These are phyloP conservation scores for Acleris emargana DNA, from an alignment of 2,888 invertebrate genomes.

Conservation along the genomic window DNA sequence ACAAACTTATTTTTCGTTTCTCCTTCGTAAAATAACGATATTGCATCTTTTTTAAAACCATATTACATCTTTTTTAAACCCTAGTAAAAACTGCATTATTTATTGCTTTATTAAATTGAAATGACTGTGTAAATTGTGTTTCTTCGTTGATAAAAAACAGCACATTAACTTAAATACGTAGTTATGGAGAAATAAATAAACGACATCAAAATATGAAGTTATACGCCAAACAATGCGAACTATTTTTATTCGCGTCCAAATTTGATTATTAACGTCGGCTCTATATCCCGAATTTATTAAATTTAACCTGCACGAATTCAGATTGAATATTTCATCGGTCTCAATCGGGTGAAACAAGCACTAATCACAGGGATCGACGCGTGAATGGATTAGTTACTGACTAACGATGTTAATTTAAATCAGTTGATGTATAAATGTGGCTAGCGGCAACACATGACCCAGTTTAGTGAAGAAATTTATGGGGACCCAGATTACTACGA, in stretches of 20 bases:
- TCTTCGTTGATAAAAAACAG: too few relatives aligned
- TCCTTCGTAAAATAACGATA: too few relatives aligned
- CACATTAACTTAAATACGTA: too few relatives aligned
- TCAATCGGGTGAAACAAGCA: slow-evolving; percentile 14
- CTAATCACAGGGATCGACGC: slow-evolving; percentile 13
- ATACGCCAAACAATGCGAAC: too few relatives aligned
- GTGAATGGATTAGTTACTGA: slow-evolving; percentile 16
- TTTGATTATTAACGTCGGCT: background rate
- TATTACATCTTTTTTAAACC: background rate
- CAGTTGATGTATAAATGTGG: slow-evolving; percentile 12
- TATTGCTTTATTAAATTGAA: too few relatives aligned
- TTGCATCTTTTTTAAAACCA: background rate
- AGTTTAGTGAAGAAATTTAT: background rate
- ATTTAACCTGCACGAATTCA: background rate
- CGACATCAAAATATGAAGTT: too few relatives aligned
- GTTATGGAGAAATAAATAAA: too few relatives aligned
- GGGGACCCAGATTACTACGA: background rate
- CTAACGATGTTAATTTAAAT: slow-evolving; percentile 22
- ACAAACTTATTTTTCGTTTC: background rate
- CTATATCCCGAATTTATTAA: background rate
- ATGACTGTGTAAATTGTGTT: too few relatives aligned
- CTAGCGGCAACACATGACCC: background rate
- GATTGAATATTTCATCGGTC: slow-evolving; percentile 16
- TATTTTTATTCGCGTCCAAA: too few relatives aligned
- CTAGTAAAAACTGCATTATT: background rate